These are phyloP conservation scores for Cervus canadensis DNA, from an alignment of 2,113 vertebrate genomes.

Conservation along the genomic window DNA sequence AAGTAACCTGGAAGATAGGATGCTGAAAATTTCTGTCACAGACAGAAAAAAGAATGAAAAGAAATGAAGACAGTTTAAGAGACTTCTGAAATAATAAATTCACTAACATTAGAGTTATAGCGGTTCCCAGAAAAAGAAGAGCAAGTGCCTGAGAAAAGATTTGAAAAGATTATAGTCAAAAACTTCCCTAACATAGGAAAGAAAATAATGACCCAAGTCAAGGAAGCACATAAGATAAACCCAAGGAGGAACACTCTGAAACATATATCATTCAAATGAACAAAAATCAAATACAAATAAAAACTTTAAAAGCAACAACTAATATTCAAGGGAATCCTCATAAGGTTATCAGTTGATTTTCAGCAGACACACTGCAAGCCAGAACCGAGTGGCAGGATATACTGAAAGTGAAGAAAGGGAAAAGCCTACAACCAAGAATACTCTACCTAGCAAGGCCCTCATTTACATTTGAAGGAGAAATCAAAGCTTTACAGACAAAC, in stretches of 20 bases:
- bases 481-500: not conserved
- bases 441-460: not conserved
- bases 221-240: not conserved
- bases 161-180: not conserved
- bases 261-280: not conserved
- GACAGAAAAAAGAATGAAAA: not conserved
- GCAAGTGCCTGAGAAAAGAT: not conserved
- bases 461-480: not conserved
- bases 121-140: not conserved
- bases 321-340: not conserved
- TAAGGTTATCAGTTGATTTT: not conserved
- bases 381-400: not conserved
- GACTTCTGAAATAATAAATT: not conserved
- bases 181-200: not conserved
- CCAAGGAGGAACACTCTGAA: not conserved
- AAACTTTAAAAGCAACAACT: not conserved
- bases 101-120: not conserved
- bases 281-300: not conserved
- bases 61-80: not conserved
- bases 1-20: not conserved
- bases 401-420: not conserved
- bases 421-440: not conserved
- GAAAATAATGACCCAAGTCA: not conserved
- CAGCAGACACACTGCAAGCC: not conserved
- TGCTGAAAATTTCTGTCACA: not conserved